phyloP scores from a whole-genome alignment of 2,113 vertebrate species.

The Pachycephala philippinensis region DNA sequence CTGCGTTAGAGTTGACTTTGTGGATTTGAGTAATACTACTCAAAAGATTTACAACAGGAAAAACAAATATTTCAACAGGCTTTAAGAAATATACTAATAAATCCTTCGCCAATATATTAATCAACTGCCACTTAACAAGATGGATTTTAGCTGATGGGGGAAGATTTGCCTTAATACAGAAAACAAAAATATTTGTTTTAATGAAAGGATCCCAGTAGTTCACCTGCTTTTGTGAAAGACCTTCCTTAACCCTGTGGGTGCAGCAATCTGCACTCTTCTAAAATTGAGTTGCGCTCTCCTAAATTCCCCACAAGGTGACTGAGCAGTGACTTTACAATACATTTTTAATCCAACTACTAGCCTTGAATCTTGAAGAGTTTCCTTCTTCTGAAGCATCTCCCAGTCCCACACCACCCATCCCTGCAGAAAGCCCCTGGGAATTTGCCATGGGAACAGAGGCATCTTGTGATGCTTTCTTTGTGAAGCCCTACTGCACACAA shows the following conservation, averaged over 20 bases:
- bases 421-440: background rate
- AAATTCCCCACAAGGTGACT: background rate
- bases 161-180: background rate
- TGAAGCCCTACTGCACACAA: background rate
- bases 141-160: background rate
- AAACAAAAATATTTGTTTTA: background rate
- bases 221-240: background rate
- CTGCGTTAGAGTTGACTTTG: rapidly evolving
- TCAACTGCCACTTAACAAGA: background rate
- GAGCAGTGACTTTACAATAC: background rate
- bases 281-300: background rate
- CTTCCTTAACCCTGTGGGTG: background rate
- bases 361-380: background rate
- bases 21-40: background rate
- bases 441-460: rapidly evolving
- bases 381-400: background rate
- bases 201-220: background rate
- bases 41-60: background rate
- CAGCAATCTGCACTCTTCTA: background rate
- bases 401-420: background rate
- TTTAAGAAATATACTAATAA: background rate
- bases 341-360: background rate
- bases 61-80: background rate
- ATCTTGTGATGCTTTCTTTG: background rate
- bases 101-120: background rate